phyloP scores from a whole-genome alignment of 2,797 vertebrate genomes.

The Heteromormyrus szaboi region DNA sequence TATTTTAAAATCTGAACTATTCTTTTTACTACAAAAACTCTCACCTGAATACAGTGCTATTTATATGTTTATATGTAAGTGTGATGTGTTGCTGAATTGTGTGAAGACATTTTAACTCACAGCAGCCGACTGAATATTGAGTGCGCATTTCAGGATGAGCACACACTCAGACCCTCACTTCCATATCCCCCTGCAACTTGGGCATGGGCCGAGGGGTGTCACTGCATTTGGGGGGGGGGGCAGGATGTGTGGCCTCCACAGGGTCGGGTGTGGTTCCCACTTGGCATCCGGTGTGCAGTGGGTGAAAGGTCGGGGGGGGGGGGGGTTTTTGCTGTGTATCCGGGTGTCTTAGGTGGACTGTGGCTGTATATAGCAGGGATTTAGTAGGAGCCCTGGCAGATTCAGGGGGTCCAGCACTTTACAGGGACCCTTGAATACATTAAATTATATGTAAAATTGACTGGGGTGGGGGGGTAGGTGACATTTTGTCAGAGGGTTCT shows the following conservation, averaged over 20 bases:
- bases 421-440: neutral
- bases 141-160: neutral
- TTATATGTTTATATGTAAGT: neutral
- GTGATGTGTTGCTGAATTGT: neutral
- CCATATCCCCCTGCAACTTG: neutral
- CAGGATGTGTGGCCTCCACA: neutral
- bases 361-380: neutral
- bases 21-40: neutral
- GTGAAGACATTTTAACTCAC: neutral
- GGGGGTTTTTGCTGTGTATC: neutral
- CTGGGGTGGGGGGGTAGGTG: neutral
- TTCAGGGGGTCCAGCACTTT: neutral
- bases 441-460: neutral
- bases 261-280: neutral
- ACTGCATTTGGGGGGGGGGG: neutral
- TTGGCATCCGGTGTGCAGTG: neutral
- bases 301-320: neutral
- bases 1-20: neutral
- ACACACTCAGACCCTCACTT: neutral
- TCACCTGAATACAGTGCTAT: neutral
- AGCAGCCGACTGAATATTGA: neutral
- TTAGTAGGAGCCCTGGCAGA: neutral
- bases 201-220: neutral
- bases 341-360: neutral
- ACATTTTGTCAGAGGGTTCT: neutral